Conservation (phyloP, 2,113 vertebrate species). For the Chinchilla lanigera region DNA sequence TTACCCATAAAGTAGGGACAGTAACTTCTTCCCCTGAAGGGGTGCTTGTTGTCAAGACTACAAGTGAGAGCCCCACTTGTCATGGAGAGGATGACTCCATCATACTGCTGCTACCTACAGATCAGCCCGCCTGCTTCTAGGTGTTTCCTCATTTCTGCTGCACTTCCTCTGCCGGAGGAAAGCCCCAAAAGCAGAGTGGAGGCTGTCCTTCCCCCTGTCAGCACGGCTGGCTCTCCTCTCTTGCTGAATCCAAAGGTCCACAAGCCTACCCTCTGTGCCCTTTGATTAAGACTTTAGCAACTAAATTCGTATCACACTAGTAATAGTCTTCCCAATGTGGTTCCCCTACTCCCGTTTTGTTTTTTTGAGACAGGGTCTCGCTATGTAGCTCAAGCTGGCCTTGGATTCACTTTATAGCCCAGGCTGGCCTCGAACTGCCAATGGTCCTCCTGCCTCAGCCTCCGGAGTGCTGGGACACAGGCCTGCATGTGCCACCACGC, state of each 20-base stretch:
- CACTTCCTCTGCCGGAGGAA: conserved; percentile 67
- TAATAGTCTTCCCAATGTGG: neutral
- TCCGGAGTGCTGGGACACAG: neutral
- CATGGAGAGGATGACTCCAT: neutral
- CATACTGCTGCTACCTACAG: neutral
- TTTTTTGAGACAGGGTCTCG: neutral
- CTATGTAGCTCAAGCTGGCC: neutral
- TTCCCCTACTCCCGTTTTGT: neutral
- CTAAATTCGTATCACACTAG: conserved; percentile 4
- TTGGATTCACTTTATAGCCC: neutral
- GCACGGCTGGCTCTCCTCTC: neutral
- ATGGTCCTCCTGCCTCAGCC: neutral
- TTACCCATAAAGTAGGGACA: neutral
- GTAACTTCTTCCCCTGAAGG: conserved; percentile 37
- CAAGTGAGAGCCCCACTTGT: neutral
- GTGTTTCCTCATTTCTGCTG: conserved; percentile 65
- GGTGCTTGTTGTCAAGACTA: neutral
- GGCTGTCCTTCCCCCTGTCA: neutral
- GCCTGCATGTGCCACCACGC: neutral
- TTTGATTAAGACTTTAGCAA: conserved; percentile 32
- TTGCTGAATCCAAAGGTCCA: conserved; percentile 38
- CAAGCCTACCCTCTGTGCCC: neutral
- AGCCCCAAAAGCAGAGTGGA: conserved; percentile 29
- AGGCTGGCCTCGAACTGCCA: neutral
- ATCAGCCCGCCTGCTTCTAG: conserved; percentile 11